Base-by-base conservation (phyloP, 2,888 invertebrate genomes). In the Macroteleia sp. region DNA sequence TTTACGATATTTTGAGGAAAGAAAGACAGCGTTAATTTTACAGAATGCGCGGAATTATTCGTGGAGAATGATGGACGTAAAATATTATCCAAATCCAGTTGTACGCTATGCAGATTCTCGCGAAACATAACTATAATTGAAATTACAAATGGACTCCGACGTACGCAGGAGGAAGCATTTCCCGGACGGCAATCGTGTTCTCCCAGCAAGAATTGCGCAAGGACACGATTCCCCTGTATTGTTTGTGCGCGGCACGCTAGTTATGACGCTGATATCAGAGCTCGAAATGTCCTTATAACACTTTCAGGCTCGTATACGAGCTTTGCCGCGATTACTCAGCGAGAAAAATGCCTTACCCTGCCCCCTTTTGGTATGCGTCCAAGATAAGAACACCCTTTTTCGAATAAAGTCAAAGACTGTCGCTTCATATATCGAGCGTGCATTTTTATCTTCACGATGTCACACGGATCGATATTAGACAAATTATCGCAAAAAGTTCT, bases 251-350 rank as follows among this genome's bases (percentile, higher is more conserved):
- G 32, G n/a, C 54, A 19, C 67, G 46, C 69, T 75, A 56, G 75
- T 75, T 67, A 61, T 67, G 56, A 61, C 61, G 2, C 67, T 67
- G 75, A 75, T 75, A 75, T 67, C 67, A 62, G 36, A 67, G 75
- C 75, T 56, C 30, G 42, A 62, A 71, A 62, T 71, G 71, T 62
- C 46, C 66, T 74, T 76, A 69, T 62, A 69, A 69, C 69, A 62
- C 75, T 76, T 76, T 62, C 46, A 76, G 75, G 69, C 69, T 62
- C 69, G 75, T 76, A 70, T 76, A 76, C 69, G 69, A 76, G 76
- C 64, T 56, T 48, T 22, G 69, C 34, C 57, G 64, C 76, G 76
- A 76, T 76, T 76, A 76, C 76, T 69, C 10, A 32, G 64, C 76
- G 62, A 76, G 69, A 66, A 74, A 74, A 74, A 67, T 67, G 34